Evolutionary conservation across 2,797 vertebrate genomes (phyloP).

Genomic region (Yasuhikotakia modesta): DNA sequence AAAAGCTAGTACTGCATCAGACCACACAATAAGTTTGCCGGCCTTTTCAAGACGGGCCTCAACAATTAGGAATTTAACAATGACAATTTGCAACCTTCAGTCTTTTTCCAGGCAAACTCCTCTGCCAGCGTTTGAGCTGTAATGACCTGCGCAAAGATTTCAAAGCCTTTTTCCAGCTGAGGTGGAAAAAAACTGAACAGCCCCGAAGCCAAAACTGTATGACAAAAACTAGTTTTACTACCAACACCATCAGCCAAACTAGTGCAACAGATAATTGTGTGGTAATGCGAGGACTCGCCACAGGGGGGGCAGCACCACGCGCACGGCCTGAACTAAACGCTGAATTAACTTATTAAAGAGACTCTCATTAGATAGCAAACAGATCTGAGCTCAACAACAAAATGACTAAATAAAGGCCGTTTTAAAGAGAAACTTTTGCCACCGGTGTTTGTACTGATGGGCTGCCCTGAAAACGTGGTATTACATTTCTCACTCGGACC

Average conservation of each 20-base stretch:
- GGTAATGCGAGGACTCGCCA: background rate
- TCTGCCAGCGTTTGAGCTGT: slow-evolving; percentile 37
- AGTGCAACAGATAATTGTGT: background rate
- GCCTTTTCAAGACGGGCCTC: slow-evolving; percentile 69
- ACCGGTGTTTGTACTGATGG: background rate
- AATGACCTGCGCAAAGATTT: slow-evolving; percentile 23
- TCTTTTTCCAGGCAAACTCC: slow-evolving; percentile 49
- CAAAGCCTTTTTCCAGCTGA: slow-evolving; percentile 21
- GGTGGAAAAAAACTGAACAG: slow-evolving; percentile 23
- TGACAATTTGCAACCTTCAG: slow-evolving; percentile 70
- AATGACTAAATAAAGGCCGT: too few species aligned
- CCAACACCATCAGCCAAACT: background rate
- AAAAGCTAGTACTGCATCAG: slow-evolving; percentile 46
- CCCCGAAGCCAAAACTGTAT: slow-evolving; percentile 10
- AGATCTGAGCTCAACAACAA: background rate
- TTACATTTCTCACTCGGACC: slow-evolving; percentile 74
- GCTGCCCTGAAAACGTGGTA: slow-evolving; percentile 63
- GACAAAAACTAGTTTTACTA: slow-evolving; percentile 1
- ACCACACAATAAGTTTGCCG: slow-evolving; percentile 74
- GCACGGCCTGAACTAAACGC: background rate
- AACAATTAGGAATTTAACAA: slow-evolving; percentile 67
- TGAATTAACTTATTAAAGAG: too few species aligned
- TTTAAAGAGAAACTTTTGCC: background rate
- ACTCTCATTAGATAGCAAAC: background rate
- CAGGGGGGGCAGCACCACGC: slow-evolving; percentile 1